These are phyloP conservation scores for Esox masquinongy DNA, from an alignment of 2,797 vertebrate genomes.

Conservation along the genomic window DNA sequence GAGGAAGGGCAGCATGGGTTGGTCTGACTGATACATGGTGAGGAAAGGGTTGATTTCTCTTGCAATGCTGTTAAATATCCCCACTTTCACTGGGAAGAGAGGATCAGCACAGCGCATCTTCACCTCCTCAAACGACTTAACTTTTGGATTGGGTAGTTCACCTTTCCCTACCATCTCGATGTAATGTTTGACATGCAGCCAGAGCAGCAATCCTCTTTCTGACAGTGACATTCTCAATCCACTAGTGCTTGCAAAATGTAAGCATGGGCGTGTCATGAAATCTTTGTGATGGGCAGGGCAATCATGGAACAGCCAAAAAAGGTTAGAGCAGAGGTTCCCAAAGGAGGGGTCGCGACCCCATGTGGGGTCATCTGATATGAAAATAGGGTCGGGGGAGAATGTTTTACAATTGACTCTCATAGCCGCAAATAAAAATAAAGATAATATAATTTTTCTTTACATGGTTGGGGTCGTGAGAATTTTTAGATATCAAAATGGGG, in stretches of 20 bases:
- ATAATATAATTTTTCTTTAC: too few relatives aligned
- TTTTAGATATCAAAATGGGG: too few relatives aligned
- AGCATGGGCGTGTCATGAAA: constrained; percentile 31
- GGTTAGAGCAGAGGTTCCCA: too few relatives aligned
- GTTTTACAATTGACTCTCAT: too few relatives aligned
- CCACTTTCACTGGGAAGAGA: constrained; percentile 34
- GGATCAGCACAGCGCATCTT: constrained; percentile 27
- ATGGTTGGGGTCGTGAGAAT: too few relatives aligned
- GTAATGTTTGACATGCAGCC: constrained; percentile 29
- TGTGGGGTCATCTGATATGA: too few relatives aligned
- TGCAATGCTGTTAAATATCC: constrained; percentile 27
- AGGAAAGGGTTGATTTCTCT: constrained; percentile 32
- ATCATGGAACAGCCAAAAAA: constrained; percentile 12
- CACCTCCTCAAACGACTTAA: constrained; percentile 32
- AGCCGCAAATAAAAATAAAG: too few relatives aligned
- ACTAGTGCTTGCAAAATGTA: constrained; percentile 21
- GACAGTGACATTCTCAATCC: constrained; percentile 32
- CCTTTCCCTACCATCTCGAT: constrained; percentile 27
- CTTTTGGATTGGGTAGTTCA: constrained; percentile 37
- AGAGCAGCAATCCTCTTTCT: constrained; percentile 33
- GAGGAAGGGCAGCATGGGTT: constrained; percentile 28
- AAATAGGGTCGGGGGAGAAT: too few relatives aligned
- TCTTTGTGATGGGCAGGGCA: constrained; percentile 24
- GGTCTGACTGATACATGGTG: constrained; percentile 32
- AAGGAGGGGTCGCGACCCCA: too few relatives aligned